Percentiles rank a stretch among this genome's conserved stretches.
phyloP scores from a whole-genome alignment of 2,888 invertebrate genomes.

The Harpalus rufipes region DNA sequence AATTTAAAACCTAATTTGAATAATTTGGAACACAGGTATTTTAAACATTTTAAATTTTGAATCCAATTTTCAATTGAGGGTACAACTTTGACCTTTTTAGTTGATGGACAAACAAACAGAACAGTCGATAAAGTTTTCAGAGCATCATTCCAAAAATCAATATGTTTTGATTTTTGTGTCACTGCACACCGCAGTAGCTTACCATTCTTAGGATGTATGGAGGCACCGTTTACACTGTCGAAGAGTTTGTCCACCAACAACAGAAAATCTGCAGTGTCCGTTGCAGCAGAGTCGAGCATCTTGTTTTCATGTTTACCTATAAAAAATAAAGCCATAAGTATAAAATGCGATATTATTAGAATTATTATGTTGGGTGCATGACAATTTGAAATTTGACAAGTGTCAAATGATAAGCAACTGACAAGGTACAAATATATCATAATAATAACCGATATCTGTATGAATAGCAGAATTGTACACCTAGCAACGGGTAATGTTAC shows the following conservation, averaged over 20 bases:
- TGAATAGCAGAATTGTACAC: no score
- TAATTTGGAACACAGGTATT: slow-evolving; percentile 66
- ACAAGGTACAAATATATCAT: no score
- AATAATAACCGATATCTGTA: no score
- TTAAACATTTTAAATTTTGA: slow-evolving; percentile 66
- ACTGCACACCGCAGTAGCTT: slow-evolving; percentile 21
- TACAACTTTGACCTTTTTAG: slow-evolving; percentile 51
- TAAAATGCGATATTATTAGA: background rate
- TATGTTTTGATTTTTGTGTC: slow-evolving; percentile 31
- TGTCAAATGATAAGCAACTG: no score
- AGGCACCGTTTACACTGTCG: slow-evolving; percentile 4
- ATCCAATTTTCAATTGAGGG: slow-evolving; percentile 68
- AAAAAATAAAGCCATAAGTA: background rate
- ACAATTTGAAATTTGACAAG: no score
- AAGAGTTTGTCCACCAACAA: slow-evolving; percentile 28
- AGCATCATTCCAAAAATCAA: slow-evolving; percentile 37
- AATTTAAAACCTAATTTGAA: slow-evolving; percentile 67
- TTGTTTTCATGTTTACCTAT: background rate
- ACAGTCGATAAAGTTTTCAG: background rate
- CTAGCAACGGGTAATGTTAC: background rate
- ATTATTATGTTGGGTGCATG: no score
- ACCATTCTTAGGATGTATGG: background rate
- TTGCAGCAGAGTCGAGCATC: background rate
- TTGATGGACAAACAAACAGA: slow-evolving; percentile 8
- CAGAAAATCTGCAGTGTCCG: slow-evolving; percentile 18